Evolutionary conservation across 1,140 invertebrate species (phyloP).

Genomic region (Bursaphelenchus mucronatus): DNA sequence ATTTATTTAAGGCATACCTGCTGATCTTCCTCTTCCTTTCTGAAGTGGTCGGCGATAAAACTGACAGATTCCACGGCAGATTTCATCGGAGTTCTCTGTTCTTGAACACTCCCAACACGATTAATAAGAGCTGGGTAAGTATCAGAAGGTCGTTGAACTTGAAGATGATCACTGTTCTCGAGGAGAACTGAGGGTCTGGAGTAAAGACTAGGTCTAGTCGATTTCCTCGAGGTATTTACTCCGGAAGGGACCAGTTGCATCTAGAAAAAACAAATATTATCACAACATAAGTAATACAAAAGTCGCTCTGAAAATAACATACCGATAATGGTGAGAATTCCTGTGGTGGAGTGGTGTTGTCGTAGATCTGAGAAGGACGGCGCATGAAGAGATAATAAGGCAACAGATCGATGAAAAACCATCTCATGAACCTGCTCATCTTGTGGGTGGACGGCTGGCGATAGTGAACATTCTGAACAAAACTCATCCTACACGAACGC

Average conservation of each 20-base stretch:
- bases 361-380: constrained; percentile 15
- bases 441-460: constrained; percentile 90
- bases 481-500: neutral
- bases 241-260: constrained; percentile 28
- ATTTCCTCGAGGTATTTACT: neutral
- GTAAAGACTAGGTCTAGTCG: neutral
- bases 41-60: constrained; percentile 59
- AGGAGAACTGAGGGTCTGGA: neutral
- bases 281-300: neutral
- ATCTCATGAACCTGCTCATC: constrained; percentile 82
- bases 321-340: too few relatives aligned
- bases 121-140: neutral
- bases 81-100: constrained; percentile 51
- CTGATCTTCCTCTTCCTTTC: constrained; percentile 58
- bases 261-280: constrained; percentile 17
- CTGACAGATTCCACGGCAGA: constrained; percentile 56
- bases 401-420: constrained; percentile 81
- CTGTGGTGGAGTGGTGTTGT: neutral
- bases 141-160: neutral
- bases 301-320: too few relatives aligned
- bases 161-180: constrained; percentile 2
- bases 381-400: constrained; percentile 68
- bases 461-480: constrained; percentile 80
- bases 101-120: constrained; percentile 42
- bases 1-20: constrained; percentile 40